Conservation (phyloP, 2,888 invertebrate genomes). For the Metacarcinus magister region DNA sequence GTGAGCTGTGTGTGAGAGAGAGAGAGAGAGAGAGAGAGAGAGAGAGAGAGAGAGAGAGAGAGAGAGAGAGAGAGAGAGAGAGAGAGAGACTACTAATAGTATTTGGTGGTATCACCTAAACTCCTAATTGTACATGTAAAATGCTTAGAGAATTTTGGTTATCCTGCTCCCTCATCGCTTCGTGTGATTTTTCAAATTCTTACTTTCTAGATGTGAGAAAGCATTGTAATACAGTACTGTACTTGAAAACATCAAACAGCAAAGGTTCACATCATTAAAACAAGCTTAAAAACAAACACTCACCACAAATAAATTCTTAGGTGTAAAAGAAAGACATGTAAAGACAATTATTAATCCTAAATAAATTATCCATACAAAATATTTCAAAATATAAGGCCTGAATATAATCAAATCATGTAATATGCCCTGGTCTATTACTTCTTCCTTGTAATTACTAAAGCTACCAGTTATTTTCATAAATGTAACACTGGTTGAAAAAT, state of each 20-base stretch:
- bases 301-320: slow-evolving; percentile 76
- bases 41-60: too few species aligned
- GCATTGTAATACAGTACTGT: background rate
- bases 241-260: background rate
- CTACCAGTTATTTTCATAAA: background rate
- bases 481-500: background rate
- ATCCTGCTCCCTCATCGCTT: too few species aligned
- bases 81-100: too few species aligned
- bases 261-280: slow-evolving; percentile 29
- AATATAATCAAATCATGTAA: background rate
- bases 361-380: slow-evolving; percentile 22
- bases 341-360: slow-evolving; percentile 50
- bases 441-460: background rate
- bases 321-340: slow-evolving; percentile 70
- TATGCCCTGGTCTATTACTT: background rate
- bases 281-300: slow-evolving; percentile 42
- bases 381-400: background rate
- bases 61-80: too few species aligned
- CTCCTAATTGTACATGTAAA: too few species aligned
- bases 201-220: background rate
- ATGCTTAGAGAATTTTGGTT: too few species aligned
- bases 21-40: too few species aligned
- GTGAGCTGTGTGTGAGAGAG: too few species aligned
- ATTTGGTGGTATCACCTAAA: too few species aligned
- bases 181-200: too few species aligned